Percentiles rank a stretch among this genome's conserved stretches.
These are phyloP conservation scores for Cryptoblepharus egeriae DNA, from an alignment of 2,797 vertebrate species.

Conservation along the genomic window DNA sequence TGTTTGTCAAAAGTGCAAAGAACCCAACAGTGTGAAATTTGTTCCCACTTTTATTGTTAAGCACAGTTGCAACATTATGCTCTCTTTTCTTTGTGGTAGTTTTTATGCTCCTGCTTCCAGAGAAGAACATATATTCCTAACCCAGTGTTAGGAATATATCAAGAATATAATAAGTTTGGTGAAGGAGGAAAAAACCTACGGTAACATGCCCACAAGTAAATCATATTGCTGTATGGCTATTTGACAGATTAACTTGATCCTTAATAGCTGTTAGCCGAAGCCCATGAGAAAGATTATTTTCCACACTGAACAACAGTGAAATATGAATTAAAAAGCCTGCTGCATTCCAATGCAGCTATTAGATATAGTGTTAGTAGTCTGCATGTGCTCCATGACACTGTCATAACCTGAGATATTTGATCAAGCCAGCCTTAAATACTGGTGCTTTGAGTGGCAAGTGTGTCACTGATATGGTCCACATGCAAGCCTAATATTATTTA, in stretches of 20 bases:
- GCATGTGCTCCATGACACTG: not conserved
- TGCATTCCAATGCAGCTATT: not conserved
- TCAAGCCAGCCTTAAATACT: not conserved
- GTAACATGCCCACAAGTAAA: slow-evolving; percentile 36
- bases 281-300: not conserved
- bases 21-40: slow-evolving; percentile 63
- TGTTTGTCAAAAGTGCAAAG: slow-evolving; percentile 39
- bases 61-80: slow-evolving; percentile 53
- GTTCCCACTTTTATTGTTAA: slow-evolving; percentile 67
- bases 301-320: not conserved
- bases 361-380: too few relatives aligned
- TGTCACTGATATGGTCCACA: not conserved
- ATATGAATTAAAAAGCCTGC: not conserved
- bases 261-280: not conserved
- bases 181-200: slow-evolving; percentile 24
- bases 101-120: slow-evolving; percentile 49
- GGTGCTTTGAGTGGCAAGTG: not conserved
- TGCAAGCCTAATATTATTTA: not conserved
- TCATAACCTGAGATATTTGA: not conserved
- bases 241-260: slow-evolving; percentile 22
- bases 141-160: slow-evolving; percentile 47
- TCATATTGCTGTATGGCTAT: slow-evolving; percentile 9
- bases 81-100: slow-evolving; percentile 42
- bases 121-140: slow-evolving; percentile 15
- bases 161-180: slow-evolving; percentile 40